These are phyloP conservation scores for Mastomys coucha DNA, from an alignment of 2,113 vertebrate genomes.

Conservation along the genomic window DNA sequence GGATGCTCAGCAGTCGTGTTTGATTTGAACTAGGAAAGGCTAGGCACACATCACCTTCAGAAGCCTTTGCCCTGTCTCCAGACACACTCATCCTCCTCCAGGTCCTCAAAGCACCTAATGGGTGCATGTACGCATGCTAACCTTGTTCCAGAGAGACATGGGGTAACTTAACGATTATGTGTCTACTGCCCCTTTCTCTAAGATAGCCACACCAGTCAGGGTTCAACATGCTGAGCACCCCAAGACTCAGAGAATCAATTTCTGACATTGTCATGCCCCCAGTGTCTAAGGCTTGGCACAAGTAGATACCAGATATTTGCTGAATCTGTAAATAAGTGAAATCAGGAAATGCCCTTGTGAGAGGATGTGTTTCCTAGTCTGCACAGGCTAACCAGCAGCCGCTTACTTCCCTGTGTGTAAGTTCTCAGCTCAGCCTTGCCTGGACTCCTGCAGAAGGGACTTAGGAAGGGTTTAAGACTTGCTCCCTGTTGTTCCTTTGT, in stretches of 20 bases:
- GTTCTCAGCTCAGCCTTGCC: background rate
- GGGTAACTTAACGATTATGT: background rate
- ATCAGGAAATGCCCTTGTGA: background rate
- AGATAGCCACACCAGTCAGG: background rate
- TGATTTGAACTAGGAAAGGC: background rate
- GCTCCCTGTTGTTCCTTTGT: background rate
- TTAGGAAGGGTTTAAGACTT: background rate
- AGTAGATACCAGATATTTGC: constrained; percentile 8
- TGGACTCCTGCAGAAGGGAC: background rate
- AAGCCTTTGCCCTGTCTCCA: background rate
- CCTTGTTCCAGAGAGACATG: background rate
- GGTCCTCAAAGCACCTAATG: background rate
- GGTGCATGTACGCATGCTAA: background rate
- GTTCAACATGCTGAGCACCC: background rate
- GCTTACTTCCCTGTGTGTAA: background rate
- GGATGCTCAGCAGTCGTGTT: background rate
- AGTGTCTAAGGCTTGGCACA: background rate
- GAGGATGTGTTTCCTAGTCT: background rate
- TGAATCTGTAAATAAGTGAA: background rate
- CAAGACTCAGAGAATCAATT: background rate
- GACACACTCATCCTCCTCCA: background rate
- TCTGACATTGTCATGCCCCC: background rate
- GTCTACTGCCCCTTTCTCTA: background rate
- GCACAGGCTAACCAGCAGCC: background rate
- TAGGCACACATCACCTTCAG: background rate